Conservation (phyloP, 2,113 vertebrate genomes). For the Corynorhinus townsendii region DNA sequence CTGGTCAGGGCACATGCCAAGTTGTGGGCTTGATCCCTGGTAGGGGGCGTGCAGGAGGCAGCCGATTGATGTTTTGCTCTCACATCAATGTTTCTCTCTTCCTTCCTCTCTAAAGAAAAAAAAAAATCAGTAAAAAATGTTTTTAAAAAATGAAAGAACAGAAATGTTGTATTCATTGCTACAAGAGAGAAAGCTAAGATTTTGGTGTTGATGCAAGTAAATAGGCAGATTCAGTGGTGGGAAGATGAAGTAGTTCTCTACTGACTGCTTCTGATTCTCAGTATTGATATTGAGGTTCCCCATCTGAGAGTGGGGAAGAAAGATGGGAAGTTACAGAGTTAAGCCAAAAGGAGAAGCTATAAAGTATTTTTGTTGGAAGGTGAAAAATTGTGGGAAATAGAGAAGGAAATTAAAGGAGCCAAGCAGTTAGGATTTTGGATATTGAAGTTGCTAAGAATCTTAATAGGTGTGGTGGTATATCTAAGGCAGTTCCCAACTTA, state of each 20-base stretch:
- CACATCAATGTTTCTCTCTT: not conserved
- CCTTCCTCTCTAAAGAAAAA: not conserved
- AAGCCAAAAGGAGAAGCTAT: not conserved
- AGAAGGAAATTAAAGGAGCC: not conserved
- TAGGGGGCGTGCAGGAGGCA: not conserved
- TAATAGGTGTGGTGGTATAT: not conserved
- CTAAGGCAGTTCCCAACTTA: not conserved
- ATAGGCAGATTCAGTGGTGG: not conserved
- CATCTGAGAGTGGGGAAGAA: not conserved
- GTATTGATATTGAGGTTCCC: not conserved
- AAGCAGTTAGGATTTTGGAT: not conserved
- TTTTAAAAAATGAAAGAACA: not conserved
- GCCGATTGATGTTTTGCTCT: not conserved
- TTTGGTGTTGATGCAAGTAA: not conserved
- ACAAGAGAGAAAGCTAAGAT: not conserved
- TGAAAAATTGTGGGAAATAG: not conserved
- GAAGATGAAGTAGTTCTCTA: not conserved
- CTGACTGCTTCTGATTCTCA: not conserved
- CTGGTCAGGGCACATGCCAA: not conserved
- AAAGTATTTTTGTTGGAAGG: not conserved
- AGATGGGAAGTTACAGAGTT: not conserved
- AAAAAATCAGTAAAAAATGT: not conserved
- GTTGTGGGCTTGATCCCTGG: not conserved
- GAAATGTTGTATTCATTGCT: not conserved
- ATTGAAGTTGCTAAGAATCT: not conserved